phyloP scores from a whole-genome alignment of 2,888 invertebrate species.

The Pegoplata infirma region DNA sequence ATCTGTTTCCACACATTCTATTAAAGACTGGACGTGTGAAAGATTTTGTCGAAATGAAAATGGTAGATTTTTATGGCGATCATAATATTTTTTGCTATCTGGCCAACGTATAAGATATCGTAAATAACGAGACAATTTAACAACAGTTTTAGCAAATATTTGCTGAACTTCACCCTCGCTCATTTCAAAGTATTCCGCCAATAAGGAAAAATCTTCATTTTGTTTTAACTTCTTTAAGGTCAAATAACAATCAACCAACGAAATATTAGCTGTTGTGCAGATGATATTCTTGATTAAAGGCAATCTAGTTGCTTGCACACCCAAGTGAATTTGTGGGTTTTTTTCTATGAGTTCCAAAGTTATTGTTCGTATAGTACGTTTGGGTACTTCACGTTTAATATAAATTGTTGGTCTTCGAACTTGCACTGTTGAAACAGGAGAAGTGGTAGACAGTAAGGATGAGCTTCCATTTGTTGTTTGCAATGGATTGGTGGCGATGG shows the following conservation, averaged over 20 bases:
- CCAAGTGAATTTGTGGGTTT: constrained; percentile 72
- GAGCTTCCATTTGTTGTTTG: constrained; percentile 66
- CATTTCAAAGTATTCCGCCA: constrained; percentile 75
- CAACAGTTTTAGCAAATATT: constrained; percentile 71
- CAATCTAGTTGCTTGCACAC: constrained; percentile 70
- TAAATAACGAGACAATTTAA: constrained; percentile 73
- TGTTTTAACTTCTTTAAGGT: constrained; percentile 75
- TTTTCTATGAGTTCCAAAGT: constrained; percentile 74
- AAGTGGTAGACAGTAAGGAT: constrained; percentile 43
- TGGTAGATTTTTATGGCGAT: constrained; percentile 75
- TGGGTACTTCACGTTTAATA: constrained; percentile 73
- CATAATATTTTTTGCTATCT: constrained; percentile 74
- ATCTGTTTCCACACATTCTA: constrained; percentile 77
- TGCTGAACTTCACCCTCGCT: constrained; percentile 72
- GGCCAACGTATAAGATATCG: constrained; percentile 76
- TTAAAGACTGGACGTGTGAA: constrained; percentile 76
- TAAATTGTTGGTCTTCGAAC: constrained; percentile 72
- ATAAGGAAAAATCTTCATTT: constrained; percentile 74
- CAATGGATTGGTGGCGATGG: constrained; percentile 3
- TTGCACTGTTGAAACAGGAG: constrained; percentile 58
- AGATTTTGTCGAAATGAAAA: constrained; percentile 74
- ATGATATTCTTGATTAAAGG: constrained; percentile 73
- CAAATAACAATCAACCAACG: constrained; percentile 74
- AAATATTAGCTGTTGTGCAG: constrained; percentile 71
- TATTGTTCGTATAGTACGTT: constrained; percentile 73